Base-by-base conservation (phyloP, 2,113 vertebrate species). In the Gallinago undulata region DNA sequence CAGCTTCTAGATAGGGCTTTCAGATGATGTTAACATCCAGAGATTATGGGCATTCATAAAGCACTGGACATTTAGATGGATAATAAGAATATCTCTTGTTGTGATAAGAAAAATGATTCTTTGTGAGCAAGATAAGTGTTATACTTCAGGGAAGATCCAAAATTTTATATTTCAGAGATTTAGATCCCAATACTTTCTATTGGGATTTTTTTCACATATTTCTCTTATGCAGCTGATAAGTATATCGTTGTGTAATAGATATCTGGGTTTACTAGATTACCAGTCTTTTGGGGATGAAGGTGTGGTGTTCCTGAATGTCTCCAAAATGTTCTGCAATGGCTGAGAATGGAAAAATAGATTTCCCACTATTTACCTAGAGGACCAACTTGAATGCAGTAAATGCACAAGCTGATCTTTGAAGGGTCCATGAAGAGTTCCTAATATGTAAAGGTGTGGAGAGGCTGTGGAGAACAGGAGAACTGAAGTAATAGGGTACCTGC, bases 221-320 rank as follows among this genome's bases (percentile, higher is more conserved):
- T 77, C 15, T 87, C 2, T 62, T 33, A 21, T 2, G 3, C 16
- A 82, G 3, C 27, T 90, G 33, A 5, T 81, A 67, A 33, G 22
- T 43, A n/a, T 35, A 35, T 13, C 9, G 37, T 14, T 23, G 15
- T 53, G 3, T 64, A 62, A 64, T 18, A 33, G 2, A 68, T 45
- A 67, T 56, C 31, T 59, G 27, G 3, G 3, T 62, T 79, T 85
- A 37, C 10, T 75, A 63, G 21, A 31, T 47, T 15, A 27, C 45
- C 1, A 2, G 1, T 37, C 30, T 35, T 47, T 80, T 47, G 1
- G 4, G 24, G 4, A 37, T 60, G 4, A 16, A 69, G 11, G 51
- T 67, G 2, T 3, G 1, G 5, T 13, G 8, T 19, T 80, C 10
- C 24, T 37, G 19, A 64, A 9, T 18, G 2, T 74, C 50, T 66